Conservation (phyloP, 2,888 invertebrate genomes). For the Parasteatoda lunata region DNA sequence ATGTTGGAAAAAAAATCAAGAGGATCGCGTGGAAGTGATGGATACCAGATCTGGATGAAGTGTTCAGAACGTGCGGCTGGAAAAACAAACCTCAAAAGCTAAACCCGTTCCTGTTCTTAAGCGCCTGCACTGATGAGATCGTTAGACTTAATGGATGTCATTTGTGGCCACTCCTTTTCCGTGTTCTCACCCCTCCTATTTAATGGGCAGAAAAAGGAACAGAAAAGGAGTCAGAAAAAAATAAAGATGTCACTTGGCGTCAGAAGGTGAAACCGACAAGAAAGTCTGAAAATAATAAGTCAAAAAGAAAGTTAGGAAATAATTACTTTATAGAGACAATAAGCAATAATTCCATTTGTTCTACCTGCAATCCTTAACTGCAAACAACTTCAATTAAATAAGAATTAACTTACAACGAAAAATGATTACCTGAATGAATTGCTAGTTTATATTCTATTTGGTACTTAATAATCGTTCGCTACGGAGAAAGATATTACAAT, state of each 20-base stretch:
- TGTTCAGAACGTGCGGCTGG: constrained; percentile 21
- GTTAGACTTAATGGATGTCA: constrained; percentile 65
- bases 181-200: constrained; percentile 41
- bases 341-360: too few relatives aligned
- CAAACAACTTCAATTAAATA: too few relatives aligned
- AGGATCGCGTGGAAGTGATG: constrained; percentile 38
- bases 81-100: constrained; percentile 1
- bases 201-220: constrained; percentile 33
- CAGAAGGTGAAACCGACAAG: neutral
- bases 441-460: too few relatives aligned
- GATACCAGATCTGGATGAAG: constrained; percentile 18
- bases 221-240: neutral
- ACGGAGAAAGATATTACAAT: too few relatives aligned
- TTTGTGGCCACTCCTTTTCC: constrained; percentile 62
- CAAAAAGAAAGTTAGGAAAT: too few relatives aligned
- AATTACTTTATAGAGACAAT: too few relatives aligned
- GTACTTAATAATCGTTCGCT: too few relatives aligned
- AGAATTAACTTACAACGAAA: too few relatives aligned
- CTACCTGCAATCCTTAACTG: too few relatives aligned
- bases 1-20: constrained; percentile 8
- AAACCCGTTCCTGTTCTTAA: constrained; percentile 36
- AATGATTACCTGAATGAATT: too few relatives aligned
- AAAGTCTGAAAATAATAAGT: neutral
- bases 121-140: constrained; percentile 62
- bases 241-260: neutral